phyloP scores from a whole-genome alignment of 2,888 invertebrate species.

The Gisinianus flammeolus region DNA sequence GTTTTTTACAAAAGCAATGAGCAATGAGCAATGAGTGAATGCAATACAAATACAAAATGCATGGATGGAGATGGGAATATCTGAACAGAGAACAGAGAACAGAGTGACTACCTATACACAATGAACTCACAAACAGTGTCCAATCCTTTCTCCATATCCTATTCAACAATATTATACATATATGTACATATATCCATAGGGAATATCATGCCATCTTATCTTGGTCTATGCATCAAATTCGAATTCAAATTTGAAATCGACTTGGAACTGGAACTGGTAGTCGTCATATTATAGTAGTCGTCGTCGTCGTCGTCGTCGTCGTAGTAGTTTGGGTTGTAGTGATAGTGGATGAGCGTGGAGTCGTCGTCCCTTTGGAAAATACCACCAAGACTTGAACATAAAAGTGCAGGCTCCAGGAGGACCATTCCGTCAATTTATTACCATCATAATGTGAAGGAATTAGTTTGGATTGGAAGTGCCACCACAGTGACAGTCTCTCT shows the following conservation, averaged over 20 bases:
- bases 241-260: not conserved
- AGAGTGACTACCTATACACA: not conserved
- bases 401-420: constrained; percentile 25
- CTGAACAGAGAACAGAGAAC: too few species aligned
- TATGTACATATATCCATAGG: not conserved
- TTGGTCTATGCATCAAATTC: not conserved
- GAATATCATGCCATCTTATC: not conserved
- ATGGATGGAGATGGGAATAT: too few species aligned
- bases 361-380: too few species aligned
- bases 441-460: constrained; percentile 35
- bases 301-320: too few species aligned
- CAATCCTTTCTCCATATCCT: not conserved
- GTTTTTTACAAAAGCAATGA: not conserved
- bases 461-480: constrained; percentile 36
- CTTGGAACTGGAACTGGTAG: not conserved
- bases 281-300: too few species aligned
- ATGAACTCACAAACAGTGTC: not conserved
- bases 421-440: constrained; percentile 35
- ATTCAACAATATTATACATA: not conserved
- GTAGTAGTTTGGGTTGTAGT: too few species aligned
- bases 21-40: too few species aligned
- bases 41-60: too few species aligned
- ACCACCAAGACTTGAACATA: constrained; percentile 28
- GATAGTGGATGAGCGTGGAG: too few species aligned
- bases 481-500: not conserved